phyloP scores from a whole-genome alignment of 2,888 invertebrate genomes.

The Microplitis deprimator region DNA sequence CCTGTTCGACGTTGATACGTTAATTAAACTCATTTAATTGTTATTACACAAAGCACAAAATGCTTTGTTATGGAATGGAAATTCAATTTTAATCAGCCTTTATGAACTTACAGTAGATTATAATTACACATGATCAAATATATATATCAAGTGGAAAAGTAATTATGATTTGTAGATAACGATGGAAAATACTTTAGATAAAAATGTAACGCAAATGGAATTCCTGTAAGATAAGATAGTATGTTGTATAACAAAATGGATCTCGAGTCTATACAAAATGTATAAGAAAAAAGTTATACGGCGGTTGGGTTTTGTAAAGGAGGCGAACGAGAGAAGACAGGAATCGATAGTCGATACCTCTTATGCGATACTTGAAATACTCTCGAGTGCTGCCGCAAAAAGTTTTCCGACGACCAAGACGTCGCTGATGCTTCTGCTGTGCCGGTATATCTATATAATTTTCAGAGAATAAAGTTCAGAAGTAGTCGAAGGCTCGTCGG shows the following conservation, averaged over 20 bases:
- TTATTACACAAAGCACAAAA: constrained; percentile 35
- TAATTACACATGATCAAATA: neutral
- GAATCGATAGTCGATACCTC: constrained; percentile 34
- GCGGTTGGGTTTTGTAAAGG: constrained; percentile 11
- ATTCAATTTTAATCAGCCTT: constrained; percentile 3
- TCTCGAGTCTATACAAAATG: neutral
- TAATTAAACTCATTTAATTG: constrained; percentile 50
- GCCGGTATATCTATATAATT: neutral
- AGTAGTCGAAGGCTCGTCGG: constrained; percentile 45
- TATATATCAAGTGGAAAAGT: neutral
- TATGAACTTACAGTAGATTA: neutral
- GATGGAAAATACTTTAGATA: neutral
- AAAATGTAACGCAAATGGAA: constrained; percentile 4
- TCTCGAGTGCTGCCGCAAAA: constrained; percentile 23
- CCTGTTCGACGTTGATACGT: constrained; percentile 42
- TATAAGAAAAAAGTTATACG: constrained; percentile 15
- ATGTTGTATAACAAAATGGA: no score
- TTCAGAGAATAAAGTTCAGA: constrained; percentile 37
- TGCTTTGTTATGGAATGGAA: neutral
- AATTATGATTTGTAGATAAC: neutral
- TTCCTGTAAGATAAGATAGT: no score
- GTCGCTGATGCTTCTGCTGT: neutral
- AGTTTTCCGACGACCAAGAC: neutral
- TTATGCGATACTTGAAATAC: constrained; percentile 31
- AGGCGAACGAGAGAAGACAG: constrained; percentile 28